Percentiles rank a stretch among this genome's conserved stretches.
These are phyloP conservation scores for Eufriesea mexicana DNA, from an alignment of 1,140 invertebrate genomes.

Conservation along the genomic window DNA sequence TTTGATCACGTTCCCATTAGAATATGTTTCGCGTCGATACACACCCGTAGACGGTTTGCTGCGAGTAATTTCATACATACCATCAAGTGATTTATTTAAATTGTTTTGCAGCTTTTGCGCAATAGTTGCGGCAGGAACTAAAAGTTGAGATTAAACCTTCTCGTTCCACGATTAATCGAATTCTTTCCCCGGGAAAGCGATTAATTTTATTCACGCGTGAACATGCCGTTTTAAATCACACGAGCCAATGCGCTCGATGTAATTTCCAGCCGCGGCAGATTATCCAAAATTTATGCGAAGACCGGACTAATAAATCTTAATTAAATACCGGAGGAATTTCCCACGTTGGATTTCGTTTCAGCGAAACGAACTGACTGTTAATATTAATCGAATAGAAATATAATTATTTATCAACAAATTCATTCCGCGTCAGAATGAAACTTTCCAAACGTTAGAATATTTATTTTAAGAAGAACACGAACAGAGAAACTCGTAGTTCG, in stretches of 20 bases:
- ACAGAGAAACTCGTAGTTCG: too few relatives aligned
- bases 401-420: too few relatives aligned
- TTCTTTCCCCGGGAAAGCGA: neutral
- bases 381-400: neutral
- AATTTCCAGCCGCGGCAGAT: neutral
- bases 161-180: neutral
- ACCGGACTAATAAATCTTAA: neutral
- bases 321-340: neutral
- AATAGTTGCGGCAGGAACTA: constrained; percentile 18
- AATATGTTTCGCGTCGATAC: neutral
- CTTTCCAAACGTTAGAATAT: too few relatives aligned
- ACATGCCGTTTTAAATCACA: constrained; percentile 1
- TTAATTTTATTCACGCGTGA: neutral
- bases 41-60: neutral
- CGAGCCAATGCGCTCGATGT: neutral
- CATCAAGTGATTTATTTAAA: neutral
- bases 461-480: too few relatives aligned
- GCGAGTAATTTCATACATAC: neutral
- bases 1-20: neutral
- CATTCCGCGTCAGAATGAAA: too few relatives aligned
- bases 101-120: neutral
- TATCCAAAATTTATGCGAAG: neutral
- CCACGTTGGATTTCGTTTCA: neutral
- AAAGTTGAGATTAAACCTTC: constrained; percentile 16
- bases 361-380: neutral